phyloP scores from a whole-genome alignment of 2,888 invertebrate genomes.

The Eurois occulta region DNA sequence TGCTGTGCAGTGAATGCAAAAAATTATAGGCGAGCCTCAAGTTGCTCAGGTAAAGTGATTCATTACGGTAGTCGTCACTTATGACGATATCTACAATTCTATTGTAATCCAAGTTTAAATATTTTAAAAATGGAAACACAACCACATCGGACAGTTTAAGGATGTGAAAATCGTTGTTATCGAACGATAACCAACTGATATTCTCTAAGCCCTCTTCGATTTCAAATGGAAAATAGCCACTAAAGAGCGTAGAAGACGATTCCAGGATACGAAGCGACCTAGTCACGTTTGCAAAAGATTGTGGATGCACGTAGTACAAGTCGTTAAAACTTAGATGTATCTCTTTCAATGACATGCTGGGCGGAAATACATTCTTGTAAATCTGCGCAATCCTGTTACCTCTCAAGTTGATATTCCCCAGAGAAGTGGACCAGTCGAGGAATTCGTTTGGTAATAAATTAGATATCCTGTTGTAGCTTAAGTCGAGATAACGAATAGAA shows the following conservation, averaged over 20 bases:
- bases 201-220: conserved; percentile 93
- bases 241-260: conserved; percentile 95
- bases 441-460: conserved; percentile 95
- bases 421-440: conserved; percentile 93
- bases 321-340: conserved; percentile 98
- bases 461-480: conserved; percentile 96
- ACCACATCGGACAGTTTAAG: conserved; percentile 93
- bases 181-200: conserved; percentile 95
- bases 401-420: conserved; percentile 95
- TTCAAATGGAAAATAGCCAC: conserved; percentile 94
- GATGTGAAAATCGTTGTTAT: conserved; percentile 96
- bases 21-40: conserved; percentile 96
- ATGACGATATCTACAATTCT: conserved; percentile 93
- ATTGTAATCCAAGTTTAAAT: conserved; percentile 96
- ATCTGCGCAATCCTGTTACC: conserved; percentile 95
- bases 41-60: conserved; percentile 94
- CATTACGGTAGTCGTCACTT: conserved; percentile 92
- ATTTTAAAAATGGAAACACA: conserved; percentile 93
- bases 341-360: conserved; percentile 94
- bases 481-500: conserved; percentile 94
- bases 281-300: conserved; percentile 94
- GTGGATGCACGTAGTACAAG: conserved; percentile 94
- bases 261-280: conserved; percentile 95
- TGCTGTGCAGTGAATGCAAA: conserved; percentile 92
- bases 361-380: conserved; percentile 93